These are phyloP conservation scores for Drosophila mercatorum DNA, from an alignment of 2,888 invertebrate genomes.

Conservation along the genomic window DNA sequence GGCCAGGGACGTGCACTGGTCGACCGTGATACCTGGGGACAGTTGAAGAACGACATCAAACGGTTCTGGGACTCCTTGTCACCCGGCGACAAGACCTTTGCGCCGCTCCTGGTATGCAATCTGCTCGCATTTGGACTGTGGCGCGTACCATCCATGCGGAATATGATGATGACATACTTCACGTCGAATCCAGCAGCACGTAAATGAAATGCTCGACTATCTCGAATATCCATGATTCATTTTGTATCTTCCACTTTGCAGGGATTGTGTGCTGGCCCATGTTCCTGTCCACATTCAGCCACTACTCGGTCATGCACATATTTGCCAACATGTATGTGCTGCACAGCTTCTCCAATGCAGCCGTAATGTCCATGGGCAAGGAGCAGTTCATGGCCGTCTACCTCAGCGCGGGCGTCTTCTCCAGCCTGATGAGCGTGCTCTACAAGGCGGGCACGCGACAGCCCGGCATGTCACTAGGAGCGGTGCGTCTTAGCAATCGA, in stretches of 20 bases:
- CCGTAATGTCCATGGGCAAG: constrained; percentile 91
- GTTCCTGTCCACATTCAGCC: constrained; percentile 97
- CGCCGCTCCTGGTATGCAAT: constrained; percentile 92
- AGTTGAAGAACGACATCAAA: constrained; percentile 70
- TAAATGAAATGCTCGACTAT: constrained; percentile 84
- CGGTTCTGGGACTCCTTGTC: constrained; percentile 89
- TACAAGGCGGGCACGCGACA: constrained; percentile 90
- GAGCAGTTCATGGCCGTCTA: constrained; percentile 97
- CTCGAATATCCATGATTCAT: neutral
- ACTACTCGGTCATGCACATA: constrained; percentile 93
- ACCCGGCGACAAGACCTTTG: constrained; percentile 91
- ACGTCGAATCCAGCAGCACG: constrained; percentile 92
- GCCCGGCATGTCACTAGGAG: constrained; percentile 94
- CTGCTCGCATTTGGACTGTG: constrained; percentile 92
- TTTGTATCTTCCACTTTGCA: constrained; percentile 80
- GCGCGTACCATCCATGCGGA: constrained; percentile 90
- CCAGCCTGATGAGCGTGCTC: constrained; percentile 93
- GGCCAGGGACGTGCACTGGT: constrained; percentile 44
- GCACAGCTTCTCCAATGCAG: constrained; percentile 89
- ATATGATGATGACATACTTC: constrained; percentile 93
- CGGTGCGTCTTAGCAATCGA: constrained; percentile 88
- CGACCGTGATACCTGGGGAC: constrained; percentile 64
- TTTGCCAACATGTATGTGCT: constrained; percentile 98
- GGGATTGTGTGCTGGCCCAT: constrained; percentile 93
- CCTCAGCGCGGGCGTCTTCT: constrained; percentile 93